phyloP scores from a whole-genome alignment of 2,888 invertebrate species.

The Hipparchia sbordonii region DNA sequence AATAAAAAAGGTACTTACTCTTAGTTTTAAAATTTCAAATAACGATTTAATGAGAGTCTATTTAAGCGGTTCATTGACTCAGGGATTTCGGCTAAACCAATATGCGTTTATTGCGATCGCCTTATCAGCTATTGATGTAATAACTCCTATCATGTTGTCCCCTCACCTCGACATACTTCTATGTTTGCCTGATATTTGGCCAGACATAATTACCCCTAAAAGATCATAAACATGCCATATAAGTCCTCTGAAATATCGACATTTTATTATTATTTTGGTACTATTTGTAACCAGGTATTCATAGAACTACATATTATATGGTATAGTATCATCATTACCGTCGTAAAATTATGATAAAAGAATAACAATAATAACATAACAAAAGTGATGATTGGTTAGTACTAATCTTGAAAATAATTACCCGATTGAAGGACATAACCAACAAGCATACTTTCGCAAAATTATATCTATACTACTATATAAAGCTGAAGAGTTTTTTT shows the following conservation, averaged over 20 bases:
- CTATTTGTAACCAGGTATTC: too few relatives aligned
- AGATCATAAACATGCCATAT: not conserved
- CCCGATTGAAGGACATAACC: too few relatives aligned
- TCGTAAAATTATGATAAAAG: too few relatives aligned
- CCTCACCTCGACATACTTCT: constrained; percentile 44
- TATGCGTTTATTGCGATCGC: constrained; percentile 66
- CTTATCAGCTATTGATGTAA: constrained; percentile 77
- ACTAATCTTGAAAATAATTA: too few relatives aligned
- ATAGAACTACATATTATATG: too few relatives aligned
- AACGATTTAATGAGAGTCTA: not conserved
- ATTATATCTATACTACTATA: too few relatives aligned
- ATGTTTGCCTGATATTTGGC: constrained; percentile 47
- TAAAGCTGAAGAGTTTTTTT: too few relatives aligned
- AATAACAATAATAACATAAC: too few relatives aligned
- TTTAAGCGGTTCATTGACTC: constrained; percentile 50
- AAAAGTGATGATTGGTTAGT: too few relatives aligned
- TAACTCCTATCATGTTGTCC: constrained; percentile 66
- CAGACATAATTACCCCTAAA: constrained; percentile 34
- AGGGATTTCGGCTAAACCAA: constrained; percentile 68
- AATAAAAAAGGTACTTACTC: too few relatives aligned
- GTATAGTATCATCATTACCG: too few relatives aligned
- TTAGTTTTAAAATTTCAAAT: not conserved
- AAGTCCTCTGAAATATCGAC: not conserved
- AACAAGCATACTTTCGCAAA: too few relatives aligned
- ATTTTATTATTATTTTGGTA: not conserved